Base-by-base conservation (phyloP, 23 tunicate species). In the Trididemnum clinides region DNA sequence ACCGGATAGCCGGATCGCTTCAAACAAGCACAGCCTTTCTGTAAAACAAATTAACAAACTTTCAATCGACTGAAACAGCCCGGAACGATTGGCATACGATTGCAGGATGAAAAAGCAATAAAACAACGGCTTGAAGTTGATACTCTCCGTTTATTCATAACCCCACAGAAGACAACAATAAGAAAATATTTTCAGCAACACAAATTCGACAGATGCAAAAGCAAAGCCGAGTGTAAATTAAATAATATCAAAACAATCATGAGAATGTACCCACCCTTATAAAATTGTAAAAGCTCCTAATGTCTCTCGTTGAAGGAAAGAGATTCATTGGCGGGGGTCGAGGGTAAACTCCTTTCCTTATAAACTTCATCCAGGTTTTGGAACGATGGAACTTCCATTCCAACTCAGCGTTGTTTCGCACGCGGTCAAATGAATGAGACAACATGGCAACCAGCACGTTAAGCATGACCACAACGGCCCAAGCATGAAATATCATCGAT, bases 401-500 rank as follows among this genome's bases (percentile, higher is more conserved):
- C 20, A 88, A 28, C 54, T 88, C 92, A 3, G 92, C 92, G 34
- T 88, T 88, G 70, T 88, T 86, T 0, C 92, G 87, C 22, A 88
- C 92, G 3, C 92, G 87, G 26, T 88, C 92, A 31, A 88, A 88
- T 15, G 92, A 88, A 74, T 88, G 92, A 6, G 92, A 88, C 87
- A 88, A 66, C 92, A 88, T 88, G 28, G 92, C 92, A 51, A 88
- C 82, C 32, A 88, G 65, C 77, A 88, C 71, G 87, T 88, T 88
- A 20, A 88, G 78, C 92, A 88, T 88, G 51, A 88, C 86, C 12
- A 88, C 92, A 4, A 88, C 92, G 26, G 92, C 92, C 92, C 92
- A 88, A 22, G 50, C 51, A 72, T 88, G 92, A 32, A 88, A 88
- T 7, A 88, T 37, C 83, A 82, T 82, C 30, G 92, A 88, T 7